Evolutionary conservation across 2,113 vertebrate species (phyloP).

Genomic region (Meles meles): DNA sequence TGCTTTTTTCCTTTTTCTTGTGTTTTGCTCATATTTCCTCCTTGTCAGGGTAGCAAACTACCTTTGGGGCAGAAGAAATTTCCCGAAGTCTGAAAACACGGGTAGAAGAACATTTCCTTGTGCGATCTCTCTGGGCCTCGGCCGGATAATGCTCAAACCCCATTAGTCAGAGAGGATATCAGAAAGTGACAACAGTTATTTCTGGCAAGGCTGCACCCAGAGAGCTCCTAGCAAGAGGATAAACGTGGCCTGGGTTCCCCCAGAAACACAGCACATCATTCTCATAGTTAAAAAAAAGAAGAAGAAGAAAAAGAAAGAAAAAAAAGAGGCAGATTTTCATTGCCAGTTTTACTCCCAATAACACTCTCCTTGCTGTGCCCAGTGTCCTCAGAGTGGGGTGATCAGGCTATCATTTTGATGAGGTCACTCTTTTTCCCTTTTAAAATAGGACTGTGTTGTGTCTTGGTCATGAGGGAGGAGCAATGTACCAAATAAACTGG

Average conservation of each 20-base stretch:
- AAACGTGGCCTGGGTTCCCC: not conserved
- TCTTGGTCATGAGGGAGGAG: not conserved
- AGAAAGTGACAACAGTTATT: not conserved
- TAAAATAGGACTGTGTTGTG: not conserved
- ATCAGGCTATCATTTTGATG: not conserved
- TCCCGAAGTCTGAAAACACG: not conserved
- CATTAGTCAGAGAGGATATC: not conserved
- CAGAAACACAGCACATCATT: not conserved
- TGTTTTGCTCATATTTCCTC: not conserved
- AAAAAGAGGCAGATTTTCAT: not conserved
- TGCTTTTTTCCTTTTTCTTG: not conserved
- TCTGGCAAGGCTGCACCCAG: not conserved
- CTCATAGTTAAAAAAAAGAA: not conserved
- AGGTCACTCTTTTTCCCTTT: not conserved
- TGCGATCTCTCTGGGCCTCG: not conserved
- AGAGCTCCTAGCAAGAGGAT: not conserved
- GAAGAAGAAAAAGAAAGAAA: not conserved
- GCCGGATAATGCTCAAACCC: not conserved
- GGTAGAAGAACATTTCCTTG: not conserved
- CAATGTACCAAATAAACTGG: not conserved
- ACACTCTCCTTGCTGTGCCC: not conserved
- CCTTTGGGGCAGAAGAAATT: not conserved
- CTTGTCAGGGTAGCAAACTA: not conserved
- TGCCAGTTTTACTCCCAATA: not conserved
- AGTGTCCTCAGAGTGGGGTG: not conserved